phyloP scores from a whole-genome alignment of 2,113 vertebrate genomes.

The Dasyornis broadbenti region DNA sequence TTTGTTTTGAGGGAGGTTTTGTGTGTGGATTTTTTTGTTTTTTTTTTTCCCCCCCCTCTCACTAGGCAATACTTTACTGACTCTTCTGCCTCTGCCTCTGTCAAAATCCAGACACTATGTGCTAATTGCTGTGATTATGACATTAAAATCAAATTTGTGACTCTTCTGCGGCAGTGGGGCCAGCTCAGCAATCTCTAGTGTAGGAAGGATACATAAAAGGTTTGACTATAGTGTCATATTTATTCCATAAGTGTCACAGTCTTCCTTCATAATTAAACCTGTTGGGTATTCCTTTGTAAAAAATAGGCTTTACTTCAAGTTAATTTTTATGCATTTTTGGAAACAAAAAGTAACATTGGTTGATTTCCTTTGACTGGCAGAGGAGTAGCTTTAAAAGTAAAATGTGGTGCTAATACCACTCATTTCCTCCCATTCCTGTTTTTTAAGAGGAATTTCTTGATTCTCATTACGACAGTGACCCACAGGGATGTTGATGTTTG shows the following conservation, averaged over 20 bases:
- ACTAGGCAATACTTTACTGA: neutral
- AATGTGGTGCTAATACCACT: neutral
- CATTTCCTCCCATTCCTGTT: neutral
- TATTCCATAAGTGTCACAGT: conserved; percentile 14
- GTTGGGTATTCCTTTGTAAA: conserved; percentile 16
- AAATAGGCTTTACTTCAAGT: neutral
- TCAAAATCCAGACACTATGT: neutral
- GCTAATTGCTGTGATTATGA: conserved; percentile 42
- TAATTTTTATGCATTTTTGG: conserved; percentile 27
- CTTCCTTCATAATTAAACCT: conserved; percentile 64
- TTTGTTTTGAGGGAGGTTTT: neutral
- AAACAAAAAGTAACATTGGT: neutral
- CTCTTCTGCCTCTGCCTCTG: neutral
- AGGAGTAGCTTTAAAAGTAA: conserved; percentile 17
- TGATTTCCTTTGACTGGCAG: conserved; percentile 40
- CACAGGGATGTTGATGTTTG: neutral
- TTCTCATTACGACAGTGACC: neutral
- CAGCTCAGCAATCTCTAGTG: neutral
- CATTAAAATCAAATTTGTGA: conserved; percentile 30
- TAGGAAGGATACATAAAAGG: neutral
- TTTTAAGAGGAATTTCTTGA: conserved; percentile 18
- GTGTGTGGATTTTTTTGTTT: neutral
- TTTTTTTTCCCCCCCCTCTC: neutral
- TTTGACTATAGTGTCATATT: conserved; percentile 42
- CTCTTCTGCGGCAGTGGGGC: neutral